Conservation (phyloP, 35 echinoderm and acorn worm species). For the Stichopus chloronotus region DNA sequence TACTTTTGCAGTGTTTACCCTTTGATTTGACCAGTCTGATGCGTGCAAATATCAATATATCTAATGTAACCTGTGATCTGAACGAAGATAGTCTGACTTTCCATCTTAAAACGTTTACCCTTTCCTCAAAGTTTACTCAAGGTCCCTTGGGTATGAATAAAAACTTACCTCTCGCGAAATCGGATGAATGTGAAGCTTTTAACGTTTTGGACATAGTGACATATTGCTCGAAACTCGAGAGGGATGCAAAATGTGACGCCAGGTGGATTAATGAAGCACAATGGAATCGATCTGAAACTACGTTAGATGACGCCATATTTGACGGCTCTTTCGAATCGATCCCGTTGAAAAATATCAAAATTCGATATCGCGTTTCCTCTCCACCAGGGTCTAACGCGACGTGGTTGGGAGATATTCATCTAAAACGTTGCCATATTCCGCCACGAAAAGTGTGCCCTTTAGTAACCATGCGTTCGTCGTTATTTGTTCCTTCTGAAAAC, state of each 20-base stretch:
- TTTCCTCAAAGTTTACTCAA: too few relatives aligned
- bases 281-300: neutral
- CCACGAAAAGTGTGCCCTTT: neutral
- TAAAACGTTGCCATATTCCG: neutral
- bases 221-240: neutral
- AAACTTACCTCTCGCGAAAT: too few relatives aligned
- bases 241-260: neutral
- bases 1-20: too few relatives aligned
- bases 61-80: too few relatives aligned
- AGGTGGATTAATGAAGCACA: neutral
- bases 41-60: too few relatives aligned
- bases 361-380: neutral
- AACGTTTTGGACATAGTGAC: too few relatives aligned
- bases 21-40: too few relatives aligned
- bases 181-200: too few relatives aligned
- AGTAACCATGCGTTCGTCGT: neutral
- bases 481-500: neutral
- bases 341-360: neutral
- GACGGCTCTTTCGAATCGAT: neutral
- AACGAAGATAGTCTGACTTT: too few relatives aligned
- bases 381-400: neutral
- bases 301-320: neutral
- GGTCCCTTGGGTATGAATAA: too few relatives aligned
- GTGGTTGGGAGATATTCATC: neutral
- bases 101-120: too few relatives aligned